These are phyloP conservation scores for Drosophila grimshawi DNA, from an alignment of 1,140 invertebrate species.

Conservation along the genomic window DNA sequence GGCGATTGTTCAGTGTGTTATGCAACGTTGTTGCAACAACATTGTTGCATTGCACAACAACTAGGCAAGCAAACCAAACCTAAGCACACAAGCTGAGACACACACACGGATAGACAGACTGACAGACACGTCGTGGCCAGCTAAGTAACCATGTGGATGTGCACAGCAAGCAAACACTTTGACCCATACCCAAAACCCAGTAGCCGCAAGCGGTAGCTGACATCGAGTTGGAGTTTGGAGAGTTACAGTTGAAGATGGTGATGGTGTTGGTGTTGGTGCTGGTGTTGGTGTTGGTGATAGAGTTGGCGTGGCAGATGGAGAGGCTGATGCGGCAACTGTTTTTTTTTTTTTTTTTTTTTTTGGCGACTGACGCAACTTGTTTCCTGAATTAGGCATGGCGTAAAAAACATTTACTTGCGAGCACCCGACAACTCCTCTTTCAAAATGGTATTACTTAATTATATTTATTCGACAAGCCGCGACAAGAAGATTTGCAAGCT, in stretches of 20 bases:
- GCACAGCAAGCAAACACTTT: conserved; percentile 44
- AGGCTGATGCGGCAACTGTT: conserved; percentile 29
- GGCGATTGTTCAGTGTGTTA: conserved; percentile 4
- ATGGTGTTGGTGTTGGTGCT: too few relatives aligned
- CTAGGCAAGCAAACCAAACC: background rate
- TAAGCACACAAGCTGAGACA: background rate
- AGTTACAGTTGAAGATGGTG: background rate
- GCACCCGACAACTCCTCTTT: background rate
- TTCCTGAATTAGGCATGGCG: conserved; percentile 63
- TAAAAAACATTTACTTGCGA: conserved; percentile 14
- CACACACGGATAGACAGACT: background rate
- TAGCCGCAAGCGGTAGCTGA: conserved; percentile 31
- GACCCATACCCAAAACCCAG: conserved; percentile 37
- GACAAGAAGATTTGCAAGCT: conserved; percentile 70
- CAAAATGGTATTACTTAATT: conserved; percentile 64
- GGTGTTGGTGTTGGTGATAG: too few relatives aligned
- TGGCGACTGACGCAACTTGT: conserved; percentile 59
- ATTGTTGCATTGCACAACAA: background rate
- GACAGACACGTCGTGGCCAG: conserved; percentile 17
- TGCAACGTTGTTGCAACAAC: conserved; percentile 33
- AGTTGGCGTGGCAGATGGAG: conserved; percentile 11
- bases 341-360: too few relatives aligned
- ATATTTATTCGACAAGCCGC: conserved; percentile 58
- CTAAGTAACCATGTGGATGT: conserved; percentile 1
- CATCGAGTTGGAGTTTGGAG: background rate